A percentile compares a stretch with the other conserved stretches of the same genome.
phyloP scores from a whole-genome alignment of 1,140 invertebrate species.

The Hesperophylax magnus region DNA sequence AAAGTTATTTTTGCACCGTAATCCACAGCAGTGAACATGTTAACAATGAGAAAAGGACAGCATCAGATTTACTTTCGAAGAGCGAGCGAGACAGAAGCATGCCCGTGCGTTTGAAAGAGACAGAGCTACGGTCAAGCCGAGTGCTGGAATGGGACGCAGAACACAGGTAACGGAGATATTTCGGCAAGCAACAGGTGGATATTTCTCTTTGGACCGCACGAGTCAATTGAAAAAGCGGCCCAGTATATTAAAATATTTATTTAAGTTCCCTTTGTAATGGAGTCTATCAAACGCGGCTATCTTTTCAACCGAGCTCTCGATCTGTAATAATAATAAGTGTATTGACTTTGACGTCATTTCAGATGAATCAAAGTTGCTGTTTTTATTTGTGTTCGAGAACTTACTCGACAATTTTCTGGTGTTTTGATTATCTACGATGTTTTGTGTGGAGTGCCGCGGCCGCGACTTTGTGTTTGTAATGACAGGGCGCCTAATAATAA shows the following conservation, averaged over 20 bases:
- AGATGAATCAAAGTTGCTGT: no score
- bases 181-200: conserved; percentile 29
- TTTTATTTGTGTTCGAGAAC: no score
- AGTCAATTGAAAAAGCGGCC: conserved; percentile 17
- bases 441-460: no score
- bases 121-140: not conserved
- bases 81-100: not conserved
- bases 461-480: no score
- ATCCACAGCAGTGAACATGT: conserved; percentile 9
- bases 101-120: not conserved
- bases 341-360: no score
- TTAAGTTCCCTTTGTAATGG: conserved; percentile 2
- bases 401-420: no score
- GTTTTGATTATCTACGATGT: no score
- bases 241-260: conserved; percentile 6
- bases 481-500: no score
- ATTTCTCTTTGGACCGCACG: conserved; percentile 17
- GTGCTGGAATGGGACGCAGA: not conserved
- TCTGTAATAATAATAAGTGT: no score
- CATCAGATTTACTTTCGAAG: not conserved
- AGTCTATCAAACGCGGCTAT: conserved; percentile 18
- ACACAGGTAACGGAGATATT: conserved; percentile 11
- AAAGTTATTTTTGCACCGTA: no score
- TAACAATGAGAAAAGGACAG: not conserved
- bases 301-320: not conserved